Evolutionary conservation across 2,113 vertebrate genomes (phyloP).

Genomic region (Scomber scombrus): DNA sequence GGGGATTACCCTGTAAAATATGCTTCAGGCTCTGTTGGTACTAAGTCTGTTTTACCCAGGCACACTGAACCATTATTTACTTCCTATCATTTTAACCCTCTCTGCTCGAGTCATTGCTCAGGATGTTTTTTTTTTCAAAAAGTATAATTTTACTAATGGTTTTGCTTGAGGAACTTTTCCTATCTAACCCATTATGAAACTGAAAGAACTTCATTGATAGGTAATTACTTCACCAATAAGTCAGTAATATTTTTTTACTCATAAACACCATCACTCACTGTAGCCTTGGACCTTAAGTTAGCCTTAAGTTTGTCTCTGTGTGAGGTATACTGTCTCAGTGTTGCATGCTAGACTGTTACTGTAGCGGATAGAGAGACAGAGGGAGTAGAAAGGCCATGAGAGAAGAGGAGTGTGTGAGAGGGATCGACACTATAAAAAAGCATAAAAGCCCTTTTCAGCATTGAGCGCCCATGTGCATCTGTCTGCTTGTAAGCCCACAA

Average conservation of each 20-base stretch:
- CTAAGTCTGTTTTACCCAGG: not conserved
- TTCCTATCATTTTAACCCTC: not conserved
- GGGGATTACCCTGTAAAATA: no score
- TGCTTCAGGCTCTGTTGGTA: no score
- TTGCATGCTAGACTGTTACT: constrained; percentile 22
- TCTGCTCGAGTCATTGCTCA: not conserved
- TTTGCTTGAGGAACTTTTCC: not conserved
- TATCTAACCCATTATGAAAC: not conserved
- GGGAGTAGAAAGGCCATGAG: constrained; percentile 3
- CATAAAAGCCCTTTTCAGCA: constrained; percentile 65
- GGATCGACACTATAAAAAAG: constrained; percentile 29
- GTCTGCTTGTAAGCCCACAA: constrained; percentile 56
- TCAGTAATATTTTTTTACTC: not conserved
- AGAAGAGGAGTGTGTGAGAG: constrained; percentile 30
- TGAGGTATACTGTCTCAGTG: constrained; percentile 4
- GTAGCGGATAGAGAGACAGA: constrained; percentile 18
- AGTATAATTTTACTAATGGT: no score
- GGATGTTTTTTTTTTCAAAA: no score
- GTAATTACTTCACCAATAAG: not conserved
- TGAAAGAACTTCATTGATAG: not conserved
- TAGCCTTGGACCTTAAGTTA: not conserved
- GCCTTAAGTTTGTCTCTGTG: not conserved
- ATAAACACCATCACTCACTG: not conserved
- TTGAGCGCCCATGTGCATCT: constrained; percentile 59
- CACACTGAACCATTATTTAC: not conserved